Evolutionary conservation across 1,140 invertebrate genomes (phyloP), one percentile per base, ranked within the genome.

Genomic region (Lepidurus couesii): DNA sequence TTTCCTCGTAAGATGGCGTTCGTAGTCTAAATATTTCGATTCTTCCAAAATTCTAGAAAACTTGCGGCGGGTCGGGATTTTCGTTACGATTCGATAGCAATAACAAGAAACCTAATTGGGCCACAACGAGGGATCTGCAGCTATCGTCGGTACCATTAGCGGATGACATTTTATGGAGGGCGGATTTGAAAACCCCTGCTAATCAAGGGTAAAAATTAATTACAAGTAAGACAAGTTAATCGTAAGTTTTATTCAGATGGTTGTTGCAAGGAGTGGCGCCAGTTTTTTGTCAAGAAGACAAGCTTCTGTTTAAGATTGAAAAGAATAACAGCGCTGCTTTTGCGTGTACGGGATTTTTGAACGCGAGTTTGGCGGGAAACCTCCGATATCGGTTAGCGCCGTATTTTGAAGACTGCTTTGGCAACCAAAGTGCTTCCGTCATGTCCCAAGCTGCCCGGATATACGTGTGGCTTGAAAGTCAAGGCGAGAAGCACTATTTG

Each of bases 61-160:
- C 84, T 47, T 86, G 85, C 79, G 82, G 82, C 24, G 84, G 84
- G 42, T 83, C 86, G 24, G 82, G 84, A 34, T 84, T 83, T 81
- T 83, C 85, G 5, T 82, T 86, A 78, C 82, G 83, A 8, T 86
- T 86, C 78, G 47, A 75, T 75, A 82, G 81, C 9, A 80, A 82
- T 65, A 81, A 83, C 78, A 81, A 83, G 74, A 81, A 82, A 13
- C 8, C 80, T 2, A 83, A 83, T 65, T 83, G 78, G 79, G 83
- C 82, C 34, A 81, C 82, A 0, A 85, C 83, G 1, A 82, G 84
- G 77, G 85, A 86, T 78, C 78, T 86, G 21, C 81, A 85, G 77
- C 81, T 86, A 65, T 44, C 75, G 42, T 80, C 83, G 75, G 42
- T 80, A 11, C 65, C 74, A 13, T 44, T 75, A 42, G 43, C 47